Conservation (phyloP, 1,140 invertebrate genomes). For the Micrasema longulum region DNA sequence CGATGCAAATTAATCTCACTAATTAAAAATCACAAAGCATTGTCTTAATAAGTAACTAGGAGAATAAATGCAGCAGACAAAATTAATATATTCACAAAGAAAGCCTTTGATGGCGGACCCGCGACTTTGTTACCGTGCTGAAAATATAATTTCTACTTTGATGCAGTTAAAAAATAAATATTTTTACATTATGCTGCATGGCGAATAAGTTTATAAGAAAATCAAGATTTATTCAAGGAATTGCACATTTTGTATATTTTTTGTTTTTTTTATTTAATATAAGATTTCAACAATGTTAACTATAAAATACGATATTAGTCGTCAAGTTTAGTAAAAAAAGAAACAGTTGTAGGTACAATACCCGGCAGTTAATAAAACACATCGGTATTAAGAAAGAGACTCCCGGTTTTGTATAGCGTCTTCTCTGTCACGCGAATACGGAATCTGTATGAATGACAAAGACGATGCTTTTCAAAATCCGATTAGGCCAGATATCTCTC, state of each 20-base stretch:
- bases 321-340: too few relatives aligned
- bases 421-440: too few relatives aligned
- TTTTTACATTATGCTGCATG: conserved; percentile 49
- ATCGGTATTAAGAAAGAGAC: too few relatives aligned
- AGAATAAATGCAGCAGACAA: conserved; percentile 50
- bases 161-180: conserved; percentile 47
- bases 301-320: too few relatives aligned
- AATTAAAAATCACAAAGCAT: conserved; percentile 54
- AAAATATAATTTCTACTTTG: conserved; percentile 35
- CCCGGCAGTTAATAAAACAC: too few relatives aligned
- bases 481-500: too few relatives aligned
- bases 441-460: too few relatives aligned
- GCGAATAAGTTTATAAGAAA: conserved; percentile 32
- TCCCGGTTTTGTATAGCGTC: too few relatives aligned
- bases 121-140: conserved; percentile 17
- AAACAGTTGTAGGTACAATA: too few relatives aligned
- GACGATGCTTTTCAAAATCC: too few relatives aligned
- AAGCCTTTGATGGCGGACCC: conserved; percentile 43
- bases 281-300: too few relatives aligned
- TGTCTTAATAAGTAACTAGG: conserved; percentile 25
- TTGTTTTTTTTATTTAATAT: too few relatives aligned
- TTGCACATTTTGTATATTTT: conserved; percentile 7
- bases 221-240: background rate
- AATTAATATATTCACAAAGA: conserved; percentile 55
- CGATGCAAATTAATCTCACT: conserved; percentile 43